Evolutionary conservation across 2,797 vertebrate genomes (phyloP).

Genomic region (Thunnus albacares): DNA sequence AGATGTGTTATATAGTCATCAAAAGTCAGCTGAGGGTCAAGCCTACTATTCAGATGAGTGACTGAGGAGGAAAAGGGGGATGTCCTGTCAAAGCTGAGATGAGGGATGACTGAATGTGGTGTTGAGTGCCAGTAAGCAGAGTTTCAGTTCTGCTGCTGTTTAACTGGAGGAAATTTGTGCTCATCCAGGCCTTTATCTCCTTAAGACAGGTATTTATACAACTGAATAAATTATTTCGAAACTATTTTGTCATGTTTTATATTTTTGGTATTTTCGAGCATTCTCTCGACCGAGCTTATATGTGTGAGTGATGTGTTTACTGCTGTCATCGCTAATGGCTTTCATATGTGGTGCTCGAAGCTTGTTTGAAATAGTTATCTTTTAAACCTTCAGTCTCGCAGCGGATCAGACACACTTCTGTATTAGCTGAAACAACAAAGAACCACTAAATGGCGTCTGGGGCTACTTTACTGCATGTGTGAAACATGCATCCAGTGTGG

Average conservation of each 20-base stretch:
- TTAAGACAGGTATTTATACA: conserved; percentile 67
- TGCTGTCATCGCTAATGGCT: background rate
- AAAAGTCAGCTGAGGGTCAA: no score
- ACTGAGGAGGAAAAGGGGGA: no score
- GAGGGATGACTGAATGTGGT: no score
- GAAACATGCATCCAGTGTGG: background rate
- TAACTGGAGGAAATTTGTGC: no score
- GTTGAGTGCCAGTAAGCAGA: no score
- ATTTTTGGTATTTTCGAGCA: background rate
- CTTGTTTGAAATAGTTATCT: background rate
- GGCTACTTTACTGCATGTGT: background rate
- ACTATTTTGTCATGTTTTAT: conserved; percentile 11
- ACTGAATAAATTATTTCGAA: conserved; percentile 86
- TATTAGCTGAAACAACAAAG: conserved; percentile 3
- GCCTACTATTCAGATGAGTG: no score
- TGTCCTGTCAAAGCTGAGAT: no score
- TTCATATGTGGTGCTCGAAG: background rate
- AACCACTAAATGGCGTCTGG: background rate
- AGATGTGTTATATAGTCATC: no score
- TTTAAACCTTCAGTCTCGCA: conserved; percentile 9
- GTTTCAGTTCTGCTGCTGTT: no score
- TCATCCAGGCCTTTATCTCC: no score
- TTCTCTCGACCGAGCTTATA: conserved; percentile 3
- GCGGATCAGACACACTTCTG: background rate
- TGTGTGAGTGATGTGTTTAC: conserved; percentile 17